Base-by-base conservation (phyloP, 2,797 vertebrate genomes). In the Neoniphon sammara region DNA sequence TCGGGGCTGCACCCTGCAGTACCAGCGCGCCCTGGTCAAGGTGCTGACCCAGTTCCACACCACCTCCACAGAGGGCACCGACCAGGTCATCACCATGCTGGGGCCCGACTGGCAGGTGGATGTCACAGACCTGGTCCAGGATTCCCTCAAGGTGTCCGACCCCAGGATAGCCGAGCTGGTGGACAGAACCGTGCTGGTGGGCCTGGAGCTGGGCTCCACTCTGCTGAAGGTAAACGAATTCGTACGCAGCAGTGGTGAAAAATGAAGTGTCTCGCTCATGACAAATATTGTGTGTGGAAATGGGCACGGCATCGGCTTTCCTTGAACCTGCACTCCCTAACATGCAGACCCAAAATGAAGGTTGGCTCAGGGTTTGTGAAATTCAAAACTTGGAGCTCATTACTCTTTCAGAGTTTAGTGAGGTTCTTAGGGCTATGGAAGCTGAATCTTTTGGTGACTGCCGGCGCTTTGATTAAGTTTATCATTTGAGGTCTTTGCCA, bases 31-130 rank as follows among this genome's bases (percentile, higher is more conserved):
- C 71, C 93, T 95, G 4, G 93, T 99, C 44, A 96, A 96, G 88
- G 97, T 99, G 70, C 95, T 99, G 89, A 98, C 98, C 67, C 98
- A 99, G 93, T 99, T 99, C 91, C 97, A 99, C 90, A 98, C 97
- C 60, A 98, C 96, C 0, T 98, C 98, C 0, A 95, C 95, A 0
- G 97, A 98, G 87, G 97, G 97, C 78, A 97, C 95, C 0, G 94
- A 95, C 87, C 97, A 99, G 84, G 96, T 98, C 78, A 97, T 99
- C 94, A 97, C 97, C 85, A 98, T 99, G 98, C 93, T 99, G 91
- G 97, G 97, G 0, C 95, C 97, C 0, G 97, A 99, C 90, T 99
- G 98, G 98, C 94, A 97, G 90, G 97, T 99, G 90, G 98, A 99
- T 44, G 96, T 99, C 88, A 98, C 97, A 0, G 96, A 98, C 89